Evolutionary conservation across 35 echinoderm and acorn worm species (phyloP).

Genomic region (Strongylocentrotus purpuratus): DNA sequence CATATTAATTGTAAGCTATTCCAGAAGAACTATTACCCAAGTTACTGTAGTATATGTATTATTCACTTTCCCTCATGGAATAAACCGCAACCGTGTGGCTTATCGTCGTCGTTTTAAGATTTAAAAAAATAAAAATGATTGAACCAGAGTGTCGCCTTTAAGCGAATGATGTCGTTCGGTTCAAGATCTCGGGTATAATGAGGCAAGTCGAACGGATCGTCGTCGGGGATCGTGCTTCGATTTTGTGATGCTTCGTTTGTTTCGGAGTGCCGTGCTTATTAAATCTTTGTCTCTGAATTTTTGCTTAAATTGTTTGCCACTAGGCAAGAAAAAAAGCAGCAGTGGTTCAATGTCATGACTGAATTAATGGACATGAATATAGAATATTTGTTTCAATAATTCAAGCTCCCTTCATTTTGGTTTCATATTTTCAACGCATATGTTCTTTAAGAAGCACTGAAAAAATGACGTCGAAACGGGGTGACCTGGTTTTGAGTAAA

Average conservation of each 20-base stretch:
- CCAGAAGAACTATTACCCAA: too few species aligned
- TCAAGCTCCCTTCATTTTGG: background rate
- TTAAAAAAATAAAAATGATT: background rate
- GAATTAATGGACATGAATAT: background rate
- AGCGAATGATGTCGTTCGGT: background rate
- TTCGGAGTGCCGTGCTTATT: slow-evolving; percentile 25
- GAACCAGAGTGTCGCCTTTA: background rate
- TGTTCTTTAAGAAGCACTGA: background rate
- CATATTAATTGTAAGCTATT: too few species aligned
- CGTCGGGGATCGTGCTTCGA: slow-evolving; percentile 30
- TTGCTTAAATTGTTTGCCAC: slow-evolving; percentile 7
- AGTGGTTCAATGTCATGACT: background rate
- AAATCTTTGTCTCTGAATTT: slow-evolving; percentile 35
- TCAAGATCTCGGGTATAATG: slow-evolving; percentile 1
- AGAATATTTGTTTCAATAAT: background rate
- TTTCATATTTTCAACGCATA: background rate
- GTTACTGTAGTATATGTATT: too few species aligned
- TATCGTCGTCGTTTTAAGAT: too few species aligned
- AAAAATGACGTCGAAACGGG: too few species aligned
- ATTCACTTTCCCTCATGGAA: background rate
- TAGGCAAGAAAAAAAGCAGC: background rate
- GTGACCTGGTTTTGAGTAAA: too few species aligned
- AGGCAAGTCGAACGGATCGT: background rate
- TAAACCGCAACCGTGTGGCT: background rate
- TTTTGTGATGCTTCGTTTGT: slow-evolving; percentile 47